Evolutionary conservation across 2,888 invertebrate species (phyloP).

Genomic region (Tanytarsus gracilentus): DNA sequence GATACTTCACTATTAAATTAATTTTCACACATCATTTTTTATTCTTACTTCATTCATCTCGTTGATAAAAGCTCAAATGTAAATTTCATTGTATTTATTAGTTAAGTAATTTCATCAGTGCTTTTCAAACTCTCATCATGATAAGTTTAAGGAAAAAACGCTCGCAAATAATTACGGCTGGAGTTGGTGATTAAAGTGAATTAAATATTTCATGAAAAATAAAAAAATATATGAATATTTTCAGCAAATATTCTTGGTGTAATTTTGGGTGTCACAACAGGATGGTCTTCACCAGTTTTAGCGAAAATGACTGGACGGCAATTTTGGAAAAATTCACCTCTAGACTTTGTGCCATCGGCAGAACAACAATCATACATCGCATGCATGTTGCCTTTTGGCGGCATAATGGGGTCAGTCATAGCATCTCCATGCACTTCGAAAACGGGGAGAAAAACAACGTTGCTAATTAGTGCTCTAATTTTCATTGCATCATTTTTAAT

Average conservation of each 20-base stretch:
- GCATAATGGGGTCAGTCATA: not conserved
- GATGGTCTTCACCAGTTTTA: conserved; percentile 9
- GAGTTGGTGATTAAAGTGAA: no score
- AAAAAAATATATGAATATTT: not conserved
- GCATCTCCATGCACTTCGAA: not conserved
- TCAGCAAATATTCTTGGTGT: conserved; percentile 3
- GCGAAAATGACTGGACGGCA: not conserved
- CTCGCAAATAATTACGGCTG: no score
- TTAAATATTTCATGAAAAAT: no score
- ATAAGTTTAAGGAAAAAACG: no score
- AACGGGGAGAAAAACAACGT: not conserved
- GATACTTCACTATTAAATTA: no score
- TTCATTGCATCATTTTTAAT: not conserved
- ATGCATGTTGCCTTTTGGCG: not conserved
- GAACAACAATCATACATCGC: conserved; percentile 5
- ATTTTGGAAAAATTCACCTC: not conserved
- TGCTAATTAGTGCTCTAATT: not conserved
- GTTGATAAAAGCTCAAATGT: no score
- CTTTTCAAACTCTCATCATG: no score
- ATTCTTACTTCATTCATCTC: no score
- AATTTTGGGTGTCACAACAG: not conserved
- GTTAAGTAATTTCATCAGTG: no score
- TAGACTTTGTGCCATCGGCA: conserved; percentile 3
- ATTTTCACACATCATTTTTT: no score
- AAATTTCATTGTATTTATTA: no score